A percentile compares a stretch with the other conserved stretches of the same genome.
Conservation (phyloP, 2,797 vertebrate genomes). For the Mus minutoides region DNA sequence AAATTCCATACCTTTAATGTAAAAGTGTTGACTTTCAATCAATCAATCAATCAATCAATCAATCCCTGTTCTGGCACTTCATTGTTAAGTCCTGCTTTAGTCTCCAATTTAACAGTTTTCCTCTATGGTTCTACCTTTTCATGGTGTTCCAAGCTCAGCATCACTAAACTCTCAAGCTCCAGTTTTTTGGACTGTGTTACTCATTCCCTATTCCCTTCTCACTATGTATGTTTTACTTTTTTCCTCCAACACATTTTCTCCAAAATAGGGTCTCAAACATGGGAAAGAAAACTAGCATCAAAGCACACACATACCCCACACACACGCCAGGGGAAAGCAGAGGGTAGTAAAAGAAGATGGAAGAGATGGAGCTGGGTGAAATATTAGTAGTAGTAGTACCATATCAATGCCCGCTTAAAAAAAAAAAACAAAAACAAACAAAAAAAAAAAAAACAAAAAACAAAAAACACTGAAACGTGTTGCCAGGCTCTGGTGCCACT, state of each 20-base stretch:
- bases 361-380: neutral
- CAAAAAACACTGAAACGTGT: neutral
- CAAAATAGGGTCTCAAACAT: neutral
- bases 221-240: neutral
- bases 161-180: neutral
- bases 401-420: neutral
- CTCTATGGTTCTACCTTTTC: neutral
- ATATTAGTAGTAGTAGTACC: neutral
- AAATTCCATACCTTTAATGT: neutral
- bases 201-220: neutral
- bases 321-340: neutral
- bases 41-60: slow-evolving; percentile 38
- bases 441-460: too few relatives aligned
- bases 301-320: neutral
- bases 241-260: neutral
- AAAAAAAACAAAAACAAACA: neutral
- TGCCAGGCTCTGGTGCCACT: neutral
- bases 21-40: neutral
- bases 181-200: neutral
- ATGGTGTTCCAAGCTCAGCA: neutral
- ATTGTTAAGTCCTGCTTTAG: neutral
- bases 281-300: neutral
- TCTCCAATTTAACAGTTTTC: slow-evolving; percentile 6
- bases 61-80: neutral
- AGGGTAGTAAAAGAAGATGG: neutral